Conservation (phyloP, 2,113 vertebrate genomes). For the Oreotrochilus melanogaster region DNA sequence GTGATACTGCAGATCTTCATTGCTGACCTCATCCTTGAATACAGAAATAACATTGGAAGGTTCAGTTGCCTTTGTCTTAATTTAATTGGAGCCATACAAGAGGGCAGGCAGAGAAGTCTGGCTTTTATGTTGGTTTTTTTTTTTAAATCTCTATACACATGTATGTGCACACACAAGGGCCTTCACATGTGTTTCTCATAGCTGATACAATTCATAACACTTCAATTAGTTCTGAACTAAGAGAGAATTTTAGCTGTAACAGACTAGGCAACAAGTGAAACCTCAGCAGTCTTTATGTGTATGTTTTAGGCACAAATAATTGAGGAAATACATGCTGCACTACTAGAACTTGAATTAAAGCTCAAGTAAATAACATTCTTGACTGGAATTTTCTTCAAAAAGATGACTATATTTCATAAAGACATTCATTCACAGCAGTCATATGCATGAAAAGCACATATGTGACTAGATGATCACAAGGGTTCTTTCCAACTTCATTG, state of each 20-base stretch:
- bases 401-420: neutral
- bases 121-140: neutral
- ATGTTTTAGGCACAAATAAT: constrained; percentile 66
- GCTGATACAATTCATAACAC: constrained; percentile 52
- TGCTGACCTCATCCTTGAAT: constrained; percentile 11
- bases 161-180: neutral
- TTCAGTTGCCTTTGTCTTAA: constrained; percentile 20
- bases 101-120: neutral
- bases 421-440: neutral
- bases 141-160: neutral
- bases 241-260: constrained; percentile 40
- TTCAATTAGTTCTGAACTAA: constrained; percentile 10
- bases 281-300: neutral
- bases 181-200: constrained; percentile 72
- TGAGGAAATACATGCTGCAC: neutral
- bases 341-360: neutral
- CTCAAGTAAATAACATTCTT: neutral
- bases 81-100: neutral
- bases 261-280: constrained; percentile 68
- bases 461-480: neutral
- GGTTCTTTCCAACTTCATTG: neutral
- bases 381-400: neutral
- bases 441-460: neutral
- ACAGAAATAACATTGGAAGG: constrained; percentile 29
- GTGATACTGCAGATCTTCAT: constrained; percentile 16